These are phyloP conservation scores for Caenorhabditis parvicauda DNA, from an alignment of 2,888 invertebrate genomes.

Conservation along the genomic window DNA sequence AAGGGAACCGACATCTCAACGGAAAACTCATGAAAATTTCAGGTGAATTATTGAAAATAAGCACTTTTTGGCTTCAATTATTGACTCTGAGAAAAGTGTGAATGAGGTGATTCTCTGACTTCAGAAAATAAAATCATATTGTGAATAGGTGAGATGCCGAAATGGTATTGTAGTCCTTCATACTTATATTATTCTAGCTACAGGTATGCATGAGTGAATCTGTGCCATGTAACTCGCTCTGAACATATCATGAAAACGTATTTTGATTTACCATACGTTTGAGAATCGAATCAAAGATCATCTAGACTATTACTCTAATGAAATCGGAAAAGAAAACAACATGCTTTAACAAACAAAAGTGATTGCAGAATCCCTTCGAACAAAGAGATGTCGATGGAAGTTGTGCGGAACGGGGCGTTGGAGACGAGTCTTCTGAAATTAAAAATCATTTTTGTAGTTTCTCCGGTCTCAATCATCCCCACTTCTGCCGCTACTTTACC, in stretches of 20 bases:
- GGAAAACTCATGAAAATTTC: no score
- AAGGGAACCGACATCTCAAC: no score
- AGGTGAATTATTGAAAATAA: no score
- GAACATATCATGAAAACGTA: background rate
- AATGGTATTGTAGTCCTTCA: no score
- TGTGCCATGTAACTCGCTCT: background rate
- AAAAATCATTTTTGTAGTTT: background rate
- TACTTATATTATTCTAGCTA: no score
- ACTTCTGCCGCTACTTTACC: no score
- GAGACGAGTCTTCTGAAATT: conserved; percentile 29
- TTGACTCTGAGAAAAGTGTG: no score
- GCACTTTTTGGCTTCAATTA: no score
- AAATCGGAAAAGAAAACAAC: background rate
- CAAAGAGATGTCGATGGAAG: conserved; percentile 49
- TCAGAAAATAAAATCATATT: no score
- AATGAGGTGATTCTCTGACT: no score
- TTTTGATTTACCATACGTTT: background rate
- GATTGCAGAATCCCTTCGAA: conserved; percentile 24
- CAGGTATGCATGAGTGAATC: no score
- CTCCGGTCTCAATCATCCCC: conserved; percentile 7
- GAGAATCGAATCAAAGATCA: background rate
- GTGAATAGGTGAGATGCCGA: no score
- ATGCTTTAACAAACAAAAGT: background rate
- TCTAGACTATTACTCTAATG: background rate
- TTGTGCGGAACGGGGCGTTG: conserved; percentile 45